Conservation (phyloP, 2,113 vertebrate species). For the Nothobranchius furzeri region DNA sequence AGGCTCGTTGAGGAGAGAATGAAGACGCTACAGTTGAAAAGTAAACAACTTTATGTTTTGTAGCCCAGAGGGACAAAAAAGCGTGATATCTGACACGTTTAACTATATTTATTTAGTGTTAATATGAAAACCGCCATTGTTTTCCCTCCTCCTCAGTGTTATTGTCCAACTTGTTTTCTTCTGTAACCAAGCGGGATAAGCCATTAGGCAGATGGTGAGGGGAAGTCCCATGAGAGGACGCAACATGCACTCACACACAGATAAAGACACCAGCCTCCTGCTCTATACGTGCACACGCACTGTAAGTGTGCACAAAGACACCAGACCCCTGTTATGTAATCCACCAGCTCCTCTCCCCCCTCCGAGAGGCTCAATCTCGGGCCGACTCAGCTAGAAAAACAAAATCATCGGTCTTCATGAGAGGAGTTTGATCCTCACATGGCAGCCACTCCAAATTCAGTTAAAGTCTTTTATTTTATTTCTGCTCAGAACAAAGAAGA, state of each 20-base stretch:
- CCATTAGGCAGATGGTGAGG: conserved; percentile 79
- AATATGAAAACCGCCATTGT: background rate
- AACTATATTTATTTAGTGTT: background rate
- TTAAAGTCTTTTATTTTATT: background rate
- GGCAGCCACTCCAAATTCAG: background rate
- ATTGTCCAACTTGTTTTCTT: conserved; percentile 74
- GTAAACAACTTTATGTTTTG: conserved; percentile 30
- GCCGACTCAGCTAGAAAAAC: conserved; percentile 60
- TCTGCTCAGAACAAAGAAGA: background rate
- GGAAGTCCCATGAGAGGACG: conserved; percentile 66
- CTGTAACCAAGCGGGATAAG: conserved; percentile 77
- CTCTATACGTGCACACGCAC: conserved; percentile 49
- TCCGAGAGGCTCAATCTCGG: conserved; percentile 51
- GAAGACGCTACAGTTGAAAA: conserved; percentile 5
- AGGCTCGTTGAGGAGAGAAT: conserved; percentile 42
- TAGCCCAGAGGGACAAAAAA: conserved; percentile 11
- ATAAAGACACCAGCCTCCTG: conserved; percentile 56
- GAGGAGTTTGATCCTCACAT: conserved; percentile 8
- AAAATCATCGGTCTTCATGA: conserved; percentile 59
- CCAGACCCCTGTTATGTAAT: conserved; percentile 79
- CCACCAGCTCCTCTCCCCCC: conserved; percentile 61
- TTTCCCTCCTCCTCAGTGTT: conserved; percentile 34
- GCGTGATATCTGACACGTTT: conserved; percentile 23
- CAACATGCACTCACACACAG: conserved; percentile 31
- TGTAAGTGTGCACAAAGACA: conserved; percentile 65